Conservation (phyloP, 2,113 vertebrate species). For the Clarias macrocephalus region DNA sequence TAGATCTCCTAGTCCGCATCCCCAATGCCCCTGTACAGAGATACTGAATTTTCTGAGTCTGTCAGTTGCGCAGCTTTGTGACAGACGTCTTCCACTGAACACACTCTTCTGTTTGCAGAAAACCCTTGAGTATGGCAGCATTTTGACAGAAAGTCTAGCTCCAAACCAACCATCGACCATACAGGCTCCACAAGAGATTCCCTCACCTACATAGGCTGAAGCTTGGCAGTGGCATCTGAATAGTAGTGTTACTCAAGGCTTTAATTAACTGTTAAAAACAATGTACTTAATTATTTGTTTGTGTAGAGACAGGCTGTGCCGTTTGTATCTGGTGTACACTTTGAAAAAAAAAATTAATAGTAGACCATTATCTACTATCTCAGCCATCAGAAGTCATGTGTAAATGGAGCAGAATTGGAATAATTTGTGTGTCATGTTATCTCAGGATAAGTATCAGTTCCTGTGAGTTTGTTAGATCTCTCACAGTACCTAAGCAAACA, state of each 20-base stretch:
- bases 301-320: background rate
- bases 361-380: no score
- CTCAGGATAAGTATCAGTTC: background rate
- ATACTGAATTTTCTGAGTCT: no score
- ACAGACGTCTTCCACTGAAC: no score
- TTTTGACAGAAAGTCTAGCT: no score
- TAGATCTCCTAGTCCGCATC: no score
- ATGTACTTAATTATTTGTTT: background rate
- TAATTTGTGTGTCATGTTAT: background rate
- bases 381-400: background rate
- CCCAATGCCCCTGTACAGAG: no score
- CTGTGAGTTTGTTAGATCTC: background rate
- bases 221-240: background rate
- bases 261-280: constrained; percentile 1
- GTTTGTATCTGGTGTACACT: background rate
- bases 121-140: no score
- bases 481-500: background rate
- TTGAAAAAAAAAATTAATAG: background rate
- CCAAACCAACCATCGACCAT: no score
- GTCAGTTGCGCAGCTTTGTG: no score
- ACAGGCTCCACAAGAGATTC: background rate
- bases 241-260: background rate
- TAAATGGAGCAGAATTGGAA: background rate
- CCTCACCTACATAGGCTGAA: background rate
- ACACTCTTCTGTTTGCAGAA: no score